Percentiles rank a stretch among this genome's conserved stretches.
Evolutionary conservation across 2,113 vertebrate species (phyloP).

Genomic region (Tyto alba): DNA sequence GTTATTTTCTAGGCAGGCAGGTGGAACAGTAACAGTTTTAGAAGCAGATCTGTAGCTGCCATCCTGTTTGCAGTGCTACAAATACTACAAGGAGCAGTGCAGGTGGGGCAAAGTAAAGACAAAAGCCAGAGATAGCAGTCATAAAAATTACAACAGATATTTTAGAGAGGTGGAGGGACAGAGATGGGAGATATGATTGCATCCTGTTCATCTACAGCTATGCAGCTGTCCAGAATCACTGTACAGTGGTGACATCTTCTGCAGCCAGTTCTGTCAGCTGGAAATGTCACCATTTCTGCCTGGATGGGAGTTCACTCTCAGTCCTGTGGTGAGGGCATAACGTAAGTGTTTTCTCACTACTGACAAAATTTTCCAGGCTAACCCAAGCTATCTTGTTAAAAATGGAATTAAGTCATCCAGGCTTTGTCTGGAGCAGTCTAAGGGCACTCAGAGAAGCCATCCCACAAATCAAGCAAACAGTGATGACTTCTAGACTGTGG

Average conservation of each 20-base stretch:
- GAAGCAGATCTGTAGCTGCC: not conserved
- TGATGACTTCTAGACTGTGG: not conserved
- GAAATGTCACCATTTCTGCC: not conserved
- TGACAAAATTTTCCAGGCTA: not conserved
- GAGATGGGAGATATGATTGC: not conserved
- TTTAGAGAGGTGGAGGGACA: not conserved
- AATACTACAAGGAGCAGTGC: not conserved
- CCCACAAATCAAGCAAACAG: not conserved
- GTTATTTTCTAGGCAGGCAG: not conserved
- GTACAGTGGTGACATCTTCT: not conserved
- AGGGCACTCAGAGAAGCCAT: not conserved
- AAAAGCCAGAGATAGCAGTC: not conserved
- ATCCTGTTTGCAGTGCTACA: not conserved
- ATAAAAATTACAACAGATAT: not conserved
- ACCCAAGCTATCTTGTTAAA: not conserved
- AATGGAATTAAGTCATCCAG: not conserved
- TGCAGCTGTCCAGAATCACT: not conserved
- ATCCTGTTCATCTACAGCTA: not conserved
- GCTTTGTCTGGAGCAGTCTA: not conserved
- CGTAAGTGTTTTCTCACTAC: not conserved
- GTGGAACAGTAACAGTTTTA: not conserved
- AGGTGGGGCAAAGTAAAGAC: not conserved
- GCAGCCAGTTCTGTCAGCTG: not conserved
- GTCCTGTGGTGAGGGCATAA: not conserved
- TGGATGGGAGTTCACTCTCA: not conserved